A percentile compares a stretch with the other conserved stretches of the same genome.
Evolutionary conservation across 2,888 invertebrate genomes (phyloP).

Genomic region (Cremastinae sp.): DNA sequence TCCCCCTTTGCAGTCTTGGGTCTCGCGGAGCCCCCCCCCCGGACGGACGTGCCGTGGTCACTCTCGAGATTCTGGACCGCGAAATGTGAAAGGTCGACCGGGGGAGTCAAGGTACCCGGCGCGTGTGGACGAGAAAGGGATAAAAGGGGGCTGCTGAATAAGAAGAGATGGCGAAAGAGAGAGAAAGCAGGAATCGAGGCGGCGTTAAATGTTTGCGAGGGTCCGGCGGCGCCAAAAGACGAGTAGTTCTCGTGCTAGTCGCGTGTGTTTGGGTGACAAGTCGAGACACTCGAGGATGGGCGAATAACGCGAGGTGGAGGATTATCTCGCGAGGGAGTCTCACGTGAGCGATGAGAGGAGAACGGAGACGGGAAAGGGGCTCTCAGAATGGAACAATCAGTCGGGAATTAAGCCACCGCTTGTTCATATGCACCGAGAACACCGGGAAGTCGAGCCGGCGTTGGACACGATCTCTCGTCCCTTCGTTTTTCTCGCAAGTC

Average conservation of each 20-base stretch:
- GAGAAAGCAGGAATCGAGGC: conserved; percentile 20
- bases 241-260: neutral
- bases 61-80: conserved; percentile 37
- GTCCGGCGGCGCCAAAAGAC: conserved; percentile 12
- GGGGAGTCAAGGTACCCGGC: neutral
- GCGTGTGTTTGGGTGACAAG: conserved; percentile 38
- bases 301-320: conserved; percentile 31
- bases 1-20: conserved; percentile 7
- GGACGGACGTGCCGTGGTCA: conserved; percentile 41
- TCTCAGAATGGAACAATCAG: conserved; percentile 80
- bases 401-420: conserved; percentile 80
- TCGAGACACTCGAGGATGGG: conserved; percentile 53
- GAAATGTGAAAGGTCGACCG: conserved; percentile 25
- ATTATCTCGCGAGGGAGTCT: conserved; percentile 29
- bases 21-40: neutral
- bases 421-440: conserved; percentile 74
- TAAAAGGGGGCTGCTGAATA: conserved; percentile 48
- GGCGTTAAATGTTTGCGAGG: conserved; percentile 50
- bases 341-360: conserved; percentile 44
- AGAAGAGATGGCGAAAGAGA: conserved; percentile 36
- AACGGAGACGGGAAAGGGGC: conserved; percentile 59
- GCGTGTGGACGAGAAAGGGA: conserved; percentile 17
- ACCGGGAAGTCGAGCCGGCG: conserved; percentile 58
- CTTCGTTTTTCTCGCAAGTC: conserved; percentile 70
- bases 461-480: conserved; percentile 67